These are phyloP conservation scores for Philonicus albiceps DNA, from an alignment of 2,888 invertebrate genomes.

Conservation along the genomic window DNA sequence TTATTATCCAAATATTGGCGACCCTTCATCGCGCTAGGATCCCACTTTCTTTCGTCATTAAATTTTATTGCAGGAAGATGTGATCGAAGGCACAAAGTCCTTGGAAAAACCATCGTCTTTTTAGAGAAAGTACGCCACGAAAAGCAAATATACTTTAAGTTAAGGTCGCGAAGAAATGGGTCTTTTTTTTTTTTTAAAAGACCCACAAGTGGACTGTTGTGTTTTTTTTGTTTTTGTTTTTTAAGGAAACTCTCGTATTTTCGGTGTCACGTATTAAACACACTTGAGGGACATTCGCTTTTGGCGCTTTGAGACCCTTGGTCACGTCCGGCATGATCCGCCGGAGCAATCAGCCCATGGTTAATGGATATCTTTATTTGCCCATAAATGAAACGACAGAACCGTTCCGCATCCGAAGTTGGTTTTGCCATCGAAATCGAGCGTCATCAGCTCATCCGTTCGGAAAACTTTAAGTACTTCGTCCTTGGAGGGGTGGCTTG, in stretches of 20 bases:
- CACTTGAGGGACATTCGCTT: not conserved
- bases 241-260: not conserved
- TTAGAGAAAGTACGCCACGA: not conserved
- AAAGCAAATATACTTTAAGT: not conserved
- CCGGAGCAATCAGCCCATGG: not conserved
- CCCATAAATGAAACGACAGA: conserved; percentile 1
- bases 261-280: conserved; percentile 8
- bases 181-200: not conserved
- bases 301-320: not conserved
- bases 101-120: not conserved
- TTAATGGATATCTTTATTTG: conserved; percentile 33
- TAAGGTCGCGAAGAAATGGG: not conserved
- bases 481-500: not conserved
- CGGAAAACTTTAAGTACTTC: not conserved
- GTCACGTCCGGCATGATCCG: conserved; percentile 18
- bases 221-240: too few relatives aligned
- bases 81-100: not conserved
- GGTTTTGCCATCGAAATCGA: not conserved
- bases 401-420: not conserved
- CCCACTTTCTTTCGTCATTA: not conserved
- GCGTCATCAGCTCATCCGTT: not conserved
- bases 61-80: not conserved
- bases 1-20: not conserved
- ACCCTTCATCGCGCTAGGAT: not conserved
- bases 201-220: not conserved